Percentiles rank a stretch among this genome's conserved stretches.
phyloP scores from a whole-genome alignment of 2,113 vertebrate genomes.

The Osmerus eperlanus region DNA sequence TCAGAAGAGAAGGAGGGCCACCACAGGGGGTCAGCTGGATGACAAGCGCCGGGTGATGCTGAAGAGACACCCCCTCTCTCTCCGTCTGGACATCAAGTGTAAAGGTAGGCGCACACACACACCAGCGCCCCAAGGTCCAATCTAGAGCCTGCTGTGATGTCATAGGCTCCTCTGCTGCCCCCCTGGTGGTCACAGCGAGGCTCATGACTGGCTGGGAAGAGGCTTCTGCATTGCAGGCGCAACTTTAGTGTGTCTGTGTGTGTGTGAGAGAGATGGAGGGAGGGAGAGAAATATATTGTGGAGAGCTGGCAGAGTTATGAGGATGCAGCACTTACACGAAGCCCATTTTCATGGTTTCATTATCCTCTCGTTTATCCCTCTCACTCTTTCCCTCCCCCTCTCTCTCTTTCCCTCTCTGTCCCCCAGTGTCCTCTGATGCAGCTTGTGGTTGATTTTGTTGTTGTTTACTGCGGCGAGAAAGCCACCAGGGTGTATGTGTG shows the following conservation, averaged over 20 bases:
- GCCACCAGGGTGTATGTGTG: conserved; percentile 3
- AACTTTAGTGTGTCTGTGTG: conserved; percentile 42
- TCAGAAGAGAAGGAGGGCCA: conserved; percentile 91
- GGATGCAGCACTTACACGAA: conserved; percentile 54
- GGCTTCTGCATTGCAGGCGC: conserved; percentile 71
- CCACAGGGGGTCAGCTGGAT: conserved; percentile 89
- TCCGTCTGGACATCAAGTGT: conserved; percentile 87
- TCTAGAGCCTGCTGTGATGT: conserved; percentile 21
- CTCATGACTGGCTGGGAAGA: conserved; percentile 38
- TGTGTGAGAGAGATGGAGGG: neutral
- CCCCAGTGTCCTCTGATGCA: neutral
- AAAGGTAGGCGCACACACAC: conserved; percentile 76
- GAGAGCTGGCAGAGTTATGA: conserved; percentile 33
- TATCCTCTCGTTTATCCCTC: neutral
- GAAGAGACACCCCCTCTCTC: conserved; percentile 87
- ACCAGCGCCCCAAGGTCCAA: neutral
- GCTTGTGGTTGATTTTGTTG: neutral
- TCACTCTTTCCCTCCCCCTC: neutral
- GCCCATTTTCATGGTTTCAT: conserved; percentile 38
- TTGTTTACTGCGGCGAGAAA: conserved; percentile 29
- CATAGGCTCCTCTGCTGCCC: conserved; percentile 43
- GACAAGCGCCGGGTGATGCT: conserved; percentile 97
- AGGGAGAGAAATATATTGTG: conserved; percentile 23
- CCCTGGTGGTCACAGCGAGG: conserved; percentile 51
- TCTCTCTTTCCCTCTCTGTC: too few relatives aligned